These are phyloP conservation scores for Drosophila longiperda DNA, from an alignment of 2,888 invertebrate species.

Conservation along the genomic window DNA sequence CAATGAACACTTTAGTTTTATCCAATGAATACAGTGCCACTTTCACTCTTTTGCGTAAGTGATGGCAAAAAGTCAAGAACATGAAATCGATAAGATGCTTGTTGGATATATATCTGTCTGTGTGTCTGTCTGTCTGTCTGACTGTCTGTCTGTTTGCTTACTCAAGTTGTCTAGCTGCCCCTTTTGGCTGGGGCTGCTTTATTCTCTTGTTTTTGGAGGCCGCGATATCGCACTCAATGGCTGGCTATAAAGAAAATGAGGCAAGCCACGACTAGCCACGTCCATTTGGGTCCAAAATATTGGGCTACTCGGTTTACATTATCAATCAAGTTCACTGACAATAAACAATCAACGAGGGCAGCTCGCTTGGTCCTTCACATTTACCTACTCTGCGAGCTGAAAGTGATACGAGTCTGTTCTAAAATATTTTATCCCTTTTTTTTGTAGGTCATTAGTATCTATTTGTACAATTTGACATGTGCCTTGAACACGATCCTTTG, in stretches of 20 bases:
- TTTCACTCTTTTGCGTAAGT: constrained; percentile 45
- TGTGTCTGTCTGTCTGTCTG: constrained; percentile 5
- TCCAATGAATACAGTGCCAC: constrained; percentile 39
- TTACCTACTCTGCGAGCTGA: constrained; percentile 57
- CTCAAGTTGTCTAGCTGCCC: constrained; percentile 18
- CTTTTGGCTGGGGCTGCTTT: constrained; percentile 34
- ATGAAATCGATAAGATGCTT: constrained; percentile 72
- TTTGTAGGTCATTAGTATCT: constrained; percentile 50
- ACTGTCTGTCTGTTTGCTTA: background rate
- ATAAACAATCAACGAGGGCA: constrained; percentile 53
- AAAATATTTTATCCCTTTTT: constrained; percentile 21
- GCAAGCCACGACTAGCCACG: background rate
- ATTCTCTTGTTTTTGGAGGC: constrained; percentile 34
- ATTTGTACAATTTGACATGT: constrained; percentile 50
- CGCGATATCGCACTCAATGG: constrained; percentile 50
- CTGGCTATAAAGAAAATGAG: constrained; percentile 54
- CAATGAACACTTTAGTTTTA: constrained; percentile 27
- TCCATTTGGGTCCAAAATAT: constrained; percentile 29
- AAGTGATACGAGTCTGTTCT: constrained; percentile 52
- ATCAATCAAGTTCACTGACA: constrained; percentile 78
- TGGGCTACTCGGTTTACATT: constrained; percentile 73
- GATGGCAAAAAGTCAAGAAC: constrained; percentile 51
- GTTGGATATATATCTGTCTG: background rate
- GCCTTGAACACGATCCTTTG: constrained; percentile 71
- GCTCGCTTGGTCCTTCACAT: constrained; percentile 32